Base-by-base conservation (phyloP, 2,113 vertebrate species). In the Talpa occidentalis region DNA sequence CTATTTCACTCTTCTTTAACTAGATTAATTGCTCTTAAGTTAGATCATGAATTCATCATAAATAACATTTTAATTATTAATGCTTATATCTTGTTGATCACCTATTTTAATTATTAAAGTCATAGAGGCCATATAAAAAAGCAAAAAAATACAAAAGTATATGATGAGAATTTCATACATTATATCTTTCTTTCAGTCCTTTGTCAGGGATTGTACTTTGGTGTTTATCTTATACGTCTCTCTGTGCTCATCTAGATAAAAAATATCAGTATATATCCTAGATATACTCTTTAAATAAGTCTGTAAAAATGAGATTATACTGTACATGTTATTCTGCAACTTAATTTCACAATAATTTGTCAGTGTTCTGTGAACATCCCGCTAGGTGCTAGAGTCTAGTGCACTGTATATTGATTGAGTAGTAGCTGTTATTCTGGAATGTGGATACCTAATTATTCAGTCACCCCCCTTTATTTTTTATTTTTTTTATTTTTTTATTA, bases 11-110 rank as follows among this genome's bases (percentile, higher is more conserved):
- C 28, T 77, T 95, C 15, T 81, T 89, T 92, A 90, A 5, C 30
- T 93, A 64, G 10, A 80, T 64, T 35, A 2, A 11, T 92, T 89
- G 12, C 6, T 83, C 77, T 90, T 88, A 77, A 42, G 88, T 88
- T 96, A 32, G n/a, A 73, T 83, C 19, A 11, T 92, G 60, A 94
- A 44, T 91, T 91, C 19, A 93, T 70, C 30, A 95, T 54, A 82
- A 77, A 82, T 69, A 66, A 44, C 24, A 70, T 91, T 91, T 95
- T 83, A 85, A 90, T 76, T 79, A 1, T 90, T 77, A 87, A n/a
- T 86, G 6, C 77, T 83, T 76, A 42, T 93, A 59, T 47, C 19
- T n/a, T n/a, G 1, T 69, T 81, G 60, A 79, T 64, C 22, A 32
- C 60, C 52, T 52, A 1, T 66, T 94, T 86, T 92, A 88, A 88